Base-by-base conservation (phyloP, 2,113 vertebrate genomes). In the Sialia sialis region DNA sequence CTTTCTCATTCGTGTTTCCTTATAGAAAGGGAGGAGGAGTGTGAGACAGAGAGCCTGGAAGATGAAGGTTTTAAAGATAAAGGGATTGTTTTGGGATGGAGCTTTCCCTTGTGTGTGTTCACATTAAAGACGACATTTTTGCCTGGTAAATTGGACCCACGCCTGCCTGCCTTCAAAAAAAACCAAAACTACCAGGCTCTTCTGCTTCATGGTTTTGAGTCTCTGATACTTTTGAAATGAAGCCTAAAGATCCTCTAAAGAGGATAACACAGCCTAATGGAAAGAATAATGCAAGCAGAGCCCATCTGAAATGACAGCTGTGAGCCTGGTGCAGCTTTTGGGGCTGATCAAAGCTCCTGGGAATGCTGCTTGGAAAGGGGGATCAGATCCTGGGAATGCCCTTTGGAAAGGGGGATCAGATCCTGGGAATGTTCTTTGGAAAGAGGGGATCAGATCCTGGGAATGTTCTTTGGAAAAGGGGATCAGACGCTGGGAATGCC, bases 191-290 rank as follows among this genome's bases (percentile, higher is more conserved):
- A 64, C 84, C 59, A 56, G 83, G 79, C 86, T 86, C 67, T 94
- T 90, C 79, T 94, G 88, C 89, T 83, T 88, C 82, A 56, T 91
- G 94, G 76, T 79, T 96, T 79, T 66, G 89, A 93, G 89, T 76
- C 87, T 94, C 68, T 85, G 91, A 89, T 86, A 79, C 80, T 95
- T 95, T 93, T 95, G 92, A 79, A 73, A 90, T 80, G 80, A 88
- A 97, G 90, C 93, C 88, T 94, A 91, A 87, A 92, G 91, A 81
- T 88, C 81, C 79, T 85, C 92, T 96, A 91, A 89, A 96, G 74
- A 94, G 88, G 92, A 94, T 96, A 90, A 94, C 60, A 7, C 48
- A 76, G 84, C 82, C 91, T 95, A 84, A 90, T 90, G 91, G 95
- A 95, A 93, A 85, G 89, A 93, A 93, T 89, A 88, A 96, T 92